Percentiles rank a stretch among this genome's conserved stretches.
These are phyloP conservation scores for Mantis religiosa DNA, from an alignment of 2,888 invertebrate species.

Conservation along the genomic window DNA sequence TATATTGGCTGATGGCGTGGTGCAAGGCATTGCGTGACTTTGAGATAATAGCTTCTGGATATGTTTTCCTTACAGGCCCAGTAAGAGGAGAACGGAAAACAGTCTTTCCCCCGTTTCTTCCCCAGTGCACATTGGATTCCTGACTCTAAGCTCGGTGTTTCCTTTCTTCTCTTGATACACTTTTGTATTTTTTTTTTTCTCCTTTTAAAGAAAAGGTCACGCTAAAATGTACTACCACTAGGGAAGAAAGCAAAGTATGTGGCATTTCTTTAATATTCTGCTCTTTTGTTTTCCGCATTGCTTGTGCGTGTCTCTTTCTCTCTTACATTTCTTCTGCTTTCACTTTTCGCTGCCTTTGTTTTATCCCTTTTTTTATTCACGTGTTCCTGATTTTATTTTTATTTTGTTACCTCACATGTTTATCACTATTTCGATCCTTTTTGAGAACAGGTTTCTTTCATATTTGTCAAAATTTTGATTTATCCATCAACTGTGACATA, in stretches of 20 bases:
- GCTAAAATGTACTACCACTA: background rate
- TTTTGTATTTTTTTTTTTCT: background rate
- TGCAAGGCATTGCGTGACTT: background rate
- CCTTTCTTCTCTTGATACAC: background rate
- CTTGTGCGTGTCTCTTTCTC: too few relatives aligned
- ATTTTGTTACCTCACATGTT: background rate
- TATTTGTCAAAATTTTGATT: too few relatives aligned
- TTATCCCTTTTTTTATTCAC: background rate
- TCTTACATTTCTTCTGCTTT: background rate
- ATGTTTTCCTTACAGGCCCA: slow-evolving; percentile 4
- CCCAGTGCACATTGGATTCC: background rate
- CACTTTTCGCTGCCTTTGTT: background rate
- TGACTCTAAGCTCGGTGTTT: background rate
- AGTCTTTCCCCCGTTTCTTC: background rate
- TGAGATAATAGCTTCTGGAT: background rate
- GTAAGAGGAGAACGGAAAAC: background rate
- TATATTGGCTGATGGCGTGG: background rate
- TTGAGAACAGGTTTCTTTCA: too few relatives aligned
- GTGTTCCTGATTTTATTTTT: background rate
- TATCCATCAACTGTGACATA: background rate
- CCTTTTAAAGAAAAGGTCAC: background rate
- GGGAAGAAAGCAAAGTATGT: background rate
- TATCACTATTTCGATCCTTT: too few relatives aligned
- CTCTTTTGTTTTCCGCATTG: too few relatives aligned
- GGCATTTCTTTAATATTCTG: background rate